Percentiles rank a stretch among this genome's conserved stretches.
phyloP scores from a whole-genome alignment of 2,888 invertebrate genomes.

The Athalia circularis region DNA sequence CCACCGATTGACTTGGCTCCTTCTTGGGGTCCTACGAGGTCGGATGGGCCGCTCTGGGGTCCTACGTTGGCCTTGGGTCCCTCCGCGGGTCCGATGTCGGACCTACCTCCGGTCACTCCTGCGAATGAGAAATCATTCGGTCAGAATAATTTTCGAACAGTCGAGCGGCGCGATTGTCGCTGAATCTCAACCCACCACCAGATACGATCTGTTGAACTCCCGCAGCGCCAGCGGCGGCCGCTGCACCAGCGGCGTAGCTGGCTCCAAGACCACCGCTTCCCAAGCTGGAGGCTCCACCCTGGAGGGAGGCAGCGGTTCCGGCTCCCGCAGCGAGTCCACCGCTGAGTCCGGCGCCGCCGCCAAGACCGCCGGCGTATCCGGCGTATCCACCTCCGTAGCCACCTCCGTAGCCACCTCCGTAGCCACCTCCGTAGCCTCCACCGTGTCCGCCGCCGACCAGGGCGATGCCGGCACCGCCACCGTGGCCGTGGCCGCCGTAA shows the following conservation, averaged over 20 bases:
- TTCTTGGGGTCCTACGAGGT: constrained; percentile 72
- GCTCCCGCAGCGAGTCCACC: constrained; percentile 72
- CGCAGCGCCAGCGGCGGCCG: constrained; percentile 71
- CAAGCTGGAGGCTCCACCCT: constrained; percentile 72
- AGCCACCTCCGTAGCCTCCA: constrained; percentile 57
- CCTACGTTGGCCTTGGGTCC: constrained; percentile 73
- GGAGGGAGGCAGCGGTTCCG: constrained; percentile 70
- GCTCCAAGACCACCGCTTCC: constrained; percentile 72
- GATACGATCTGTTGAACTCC: constrained; percentile 73
- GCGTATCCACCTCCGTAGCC: constrained; percentile 57
- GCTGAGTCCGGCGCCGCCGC: constrained; percentile 64
- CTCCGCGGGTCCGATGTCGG: constrained; percentile 73
- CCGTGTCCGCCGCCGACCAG: constrained; percentile 46
- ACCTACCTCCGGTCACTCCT: constrained; percentile 71
- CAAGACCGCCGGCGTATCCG: constrained; percentile 56
- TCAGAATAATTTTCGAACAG: not conserved
- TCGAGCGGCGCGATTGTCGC: not conserved
- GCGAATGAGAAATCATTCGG: constrained; percentile 10
- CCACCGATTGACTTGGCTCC: constrained; percentile 72
- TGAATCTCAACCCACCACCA: constrained; percentile 63
- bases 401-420: constrained; percentile 57
- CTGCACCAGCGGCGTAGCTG: constrained; percentile 72
- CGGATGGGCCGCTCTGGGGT: constrained; percentile 72
- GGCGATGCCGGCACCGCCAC: constrained; percentile 45
- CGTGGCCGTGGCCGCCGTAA: constrained; percentile 61